Percentiles rank a stretch among this genome's conserved stretches.
Conservation (phyloP, 2,797 vertebrate genomes). For the Megaceryle alcyon region DNA sequence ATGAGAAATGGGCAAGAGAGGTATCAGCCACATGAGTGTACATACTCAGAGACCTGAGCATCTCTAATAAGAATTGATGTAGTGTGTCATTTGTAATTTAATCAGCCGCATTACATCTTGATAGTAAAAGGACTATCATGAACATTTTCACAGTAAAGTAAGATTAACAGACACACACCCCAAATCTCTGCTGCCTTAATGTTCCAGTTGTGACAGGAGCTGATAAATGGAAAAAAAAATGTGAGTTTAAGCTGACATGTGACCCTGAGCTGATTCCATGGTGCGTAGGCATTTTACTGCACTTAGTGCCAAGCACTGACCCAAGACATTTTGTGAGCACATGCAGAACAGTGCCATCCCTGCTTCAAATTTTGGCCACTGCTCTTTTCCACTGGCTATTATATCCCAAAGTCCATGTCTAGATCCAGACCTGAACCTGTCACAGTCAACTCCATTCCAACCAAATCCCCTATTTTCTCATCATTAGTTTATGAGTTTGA, state of each 20-base stretch:
- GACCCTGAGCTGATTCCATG: conserved; percentile 1
- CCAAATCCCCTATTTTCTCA: not conserved
- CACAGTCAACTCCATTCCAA: not conserved
- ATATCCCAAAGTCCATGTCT: not conserved
- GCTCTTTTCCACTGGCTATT: not conserved
- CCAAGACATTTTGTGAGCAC: not conserved
- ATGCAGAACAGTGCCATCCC: not conserved
- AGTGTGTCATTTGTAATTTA: conserved; percentile 80
- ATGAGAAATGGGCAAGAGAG: conserved; percentile 56
- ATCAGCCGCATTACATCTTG: conserved; percentile 78
- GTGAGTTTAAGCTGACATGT: not conserved
- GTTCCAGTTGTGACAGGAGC: conserved; percentile 55
- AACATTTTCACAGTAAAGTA: conserved; percentile 66
- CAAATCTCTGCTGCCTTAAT: conserved; percentile 59
- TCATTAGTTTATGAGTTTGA: not conserved
- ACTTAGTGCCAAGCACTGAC: not conserved
- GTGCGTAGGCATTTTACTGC: not conserved
- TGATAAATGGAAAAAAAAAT: conserved; percentile 62
- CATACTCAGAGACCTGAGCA: conserved; percentile 65
- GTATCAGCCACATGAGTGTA: conserved; percentile 65
- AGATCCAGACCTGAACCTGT: not conserved
- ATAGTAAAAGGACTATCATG: conserved; percentile 69
- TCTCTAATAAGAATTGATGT: conserved; percentile 81
- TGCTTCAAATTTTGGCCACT: not conserved
- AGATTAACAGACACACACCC: conserved; percentile 54